Conservation (phyloP, 2,888 invertebrate genomes). For the Tyria jacobaeae region DNA sequence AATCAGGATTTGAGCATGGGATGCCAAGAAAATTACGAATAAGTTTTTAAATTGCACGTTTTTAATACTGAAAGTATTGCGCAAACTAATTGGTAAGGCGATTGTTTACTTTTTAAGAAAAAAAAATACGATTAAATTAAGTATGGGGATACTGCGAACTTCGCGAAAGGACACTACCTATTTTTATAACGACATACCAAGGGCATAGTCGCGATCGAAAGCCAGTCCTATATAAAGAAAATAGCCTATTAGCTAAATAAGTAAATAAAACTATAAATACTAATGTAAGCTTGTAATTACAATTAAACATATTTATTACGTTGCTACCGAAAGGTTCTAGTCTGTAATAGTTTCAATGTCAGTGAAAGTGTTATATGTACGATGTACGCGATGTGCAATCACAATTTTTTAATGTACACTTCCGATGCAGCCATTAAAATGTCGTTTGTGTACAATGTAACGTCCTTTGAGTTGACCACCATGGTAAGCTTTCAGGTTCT, state of each 20-base stretch:
- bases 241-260: neutral
- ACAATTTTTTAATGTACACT: constrained; percentile 73
- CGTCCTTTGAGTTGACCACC: constrained; percentile 33
- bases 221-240: neutral
- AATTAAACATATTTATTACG: constrained; percentile 1
- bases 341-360: constrained; percentile 59
- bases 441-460: constrained; percentile 35
- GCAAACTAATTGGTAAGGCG: no score
- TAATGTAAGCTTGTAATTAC: constrained; percentile 5
- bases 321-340: constrained; percentile 21
- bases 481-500: constrained; percentile 17
- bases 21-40: no score
- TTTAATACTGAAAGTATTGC: no score
- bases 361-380: constrained; percentile 80
- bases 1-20: no score
- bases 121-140: no score
- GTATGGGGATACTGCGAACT: no score
- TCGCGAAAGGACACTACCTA: no score
- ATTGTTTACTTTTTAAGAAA: no score
- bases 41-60: no score
- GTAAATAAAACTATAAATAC: neutral
- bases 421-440: constrained; percentile 58
- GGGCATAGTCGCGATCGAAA: neutral
- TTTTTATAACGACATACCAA: no score
- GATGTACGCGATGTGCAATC: constrained; percentile 58